A percentile compares a stretch with the other conserved stretches of the same genome.
phyloP scores from a whole-genome alignment of 2,797 vertebrate genomes.

The Meda fulgida region DNA sequence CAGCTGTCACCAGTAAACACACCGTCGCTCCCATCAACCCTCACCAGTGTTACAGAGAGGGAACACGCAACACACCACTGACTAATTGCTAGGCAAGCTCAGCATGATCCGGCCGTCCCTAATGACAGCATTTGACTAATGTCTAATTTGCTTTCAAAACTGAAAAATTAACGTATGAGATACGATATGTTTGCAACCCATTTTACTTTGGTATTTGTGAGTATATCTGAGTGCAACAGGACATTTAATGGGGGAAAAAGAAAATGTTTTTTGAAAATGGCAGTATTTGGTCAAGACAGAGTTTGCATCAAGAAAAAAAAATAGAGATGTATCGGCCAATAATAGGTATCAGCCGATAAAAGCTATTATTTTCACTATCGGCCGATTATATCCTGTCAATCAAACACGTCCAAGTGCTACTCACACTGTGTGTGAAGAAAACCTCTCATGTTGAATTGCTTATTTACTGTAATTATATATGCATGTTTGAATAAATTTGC shows the following conservation, averaged over 20 bases:
- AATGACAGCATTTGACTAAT: conserved; percentile 66
- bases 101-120: conserved; percentile 68
- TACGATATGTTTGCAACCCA: background rate
- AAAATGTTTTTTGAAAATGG: background rate
- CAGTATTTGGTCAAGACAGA: background rate
- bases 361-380: too few species aligned
- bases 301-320: background rate
- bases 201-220: background rate
- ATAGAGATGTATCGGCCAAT: too few species aligned
- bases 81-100: conserved; percentile 77
- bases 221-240: background rate
- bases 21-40: conserved; percentile 58
- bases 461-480: too few species aligned
- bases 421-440: too few species aligned
- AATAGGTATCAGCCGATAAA: too few species aligned
- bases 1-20: conserved; percentile 60
- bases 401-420: too few species aligned
- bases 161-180: background rate
- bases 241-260: background rate
- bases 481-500: too few species aligned
- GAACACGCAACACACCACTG: background rate
- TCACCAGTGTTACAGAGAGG: conserved; percentile 51
- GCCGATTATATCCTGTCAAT: too few species aligned
- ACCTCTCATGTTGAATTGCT: too few species aligned
- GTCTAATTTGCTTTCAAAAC: conserved; percentile 31